phyloP scores from a whole-genome alignment of 2,797 vertebrate genomes.

The Myiothlypis chrysogaster region DNA sequence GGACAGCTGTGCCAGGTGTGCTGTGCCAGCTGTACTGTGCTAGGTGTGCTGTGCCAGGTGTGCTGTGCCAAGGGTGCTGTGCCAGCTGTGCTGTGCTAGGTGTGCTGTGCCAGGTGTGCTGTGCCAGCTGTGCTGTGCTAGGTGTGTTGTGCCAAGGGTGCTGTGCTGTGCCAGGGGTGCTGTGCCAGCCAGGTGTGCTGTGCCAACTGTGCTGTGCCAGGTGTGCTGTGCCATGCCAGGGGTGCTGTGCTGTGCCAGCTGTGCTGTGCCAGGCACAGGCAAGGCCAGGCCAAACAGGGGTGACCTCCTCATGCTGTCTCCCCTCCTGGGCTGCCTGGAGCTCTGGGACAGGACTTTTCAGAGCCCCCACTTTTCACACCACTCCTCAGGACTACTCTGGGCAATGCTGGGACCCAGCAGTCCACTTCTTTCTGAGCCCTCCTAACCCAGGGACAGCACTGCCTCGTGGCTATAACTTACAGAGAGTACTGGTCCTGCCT shows the following conservation, averaged over 20 bases:
- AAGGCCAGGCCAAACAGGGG: background rate
- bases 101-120: no score
- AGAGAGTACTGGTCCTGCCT: background rate
- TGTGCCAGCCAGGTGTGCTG: no score
- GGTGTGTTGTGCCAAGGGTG: no score
- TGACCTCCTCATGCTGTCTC: accelerated
- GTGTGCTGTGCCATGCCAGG: background rate
- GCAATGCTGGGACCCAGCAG: background rate
- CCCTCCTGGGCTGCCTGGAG: background rate
- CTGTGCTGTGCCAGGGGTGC: no score
- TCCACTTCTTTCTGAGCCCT: background rate
- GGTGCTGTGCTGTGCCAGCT: background rate
- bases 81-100: no score
- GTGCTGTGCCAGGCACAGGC: background rate
- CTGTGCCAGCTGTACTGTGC: background rate
- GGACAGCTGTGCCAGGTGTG: background rate
- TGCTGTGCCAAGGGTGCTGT: no score
- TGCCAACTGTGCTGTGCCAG: background rate
- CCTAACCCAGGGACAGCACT: background rate
- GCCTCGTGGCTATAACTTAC: background rate
- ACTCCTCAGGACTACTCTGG: accelerated
- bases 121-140: no score
- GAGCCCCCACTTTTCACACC: background rate
- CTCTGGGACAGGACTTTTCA: background rate
- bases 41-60: no score